phyloP scores from a whole-genome alignment of 2,113 vertebrate species.

The Strigops habroptila region DNA sequence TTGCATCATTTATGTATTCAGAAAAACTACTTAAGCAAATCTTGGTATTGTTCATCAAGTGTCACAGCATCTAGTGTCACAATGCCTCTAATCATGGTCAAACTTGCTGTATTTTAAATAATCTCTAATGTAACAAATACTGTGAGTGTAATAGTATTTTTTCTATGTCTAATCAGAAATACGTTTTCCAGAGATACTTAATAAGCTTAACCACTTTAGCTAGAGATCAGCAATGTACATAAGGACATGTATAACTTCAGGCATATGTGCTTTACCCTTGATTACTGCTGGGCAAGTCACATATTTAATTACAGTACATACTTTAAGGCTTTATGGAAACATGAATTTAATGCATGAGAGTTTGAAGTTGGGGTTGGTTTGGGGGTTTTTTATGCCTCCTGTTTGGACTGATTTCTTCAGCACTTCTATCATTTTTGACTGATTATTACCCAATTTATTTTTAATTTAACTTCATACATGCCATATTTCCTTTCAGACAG shows the following conservation, averaged over 20 bases:
- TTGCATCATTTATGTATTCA: background rate
- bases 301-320: background rate
- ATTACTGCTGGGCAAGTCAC: background rate
- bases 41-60: background rate
- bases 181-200: background rate
- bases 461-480: constrained; percentile 27
- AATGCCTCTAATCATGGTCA: background rate
- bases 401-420: constrained; percentile 9
- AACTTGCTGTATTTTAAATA: background rate
- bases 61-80: background rate
- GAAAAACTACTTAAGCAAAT: background rate
- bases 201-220: background rate
- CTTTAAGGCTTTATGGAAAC: background rate
- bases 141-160: background rate
- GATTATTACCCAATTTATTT: constrained; percentile 42
- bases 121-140: background rate
- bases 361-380: background rate
- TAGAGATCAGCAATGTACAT: background rate
- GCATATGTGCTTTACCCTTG: background rate
- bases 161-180: background rate
- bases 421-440: constrained; percentile 9
- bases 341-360: background rate
- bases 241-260: background rate
- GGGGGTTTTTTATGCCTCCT: background rate
- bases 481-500: constrained; percentile 26